These are phyloP conservation scores for Choloepus hoffmanni DNA, from an alignment of 2,113 vertebrate genomes.

Conservation along the genomic window DNA sequence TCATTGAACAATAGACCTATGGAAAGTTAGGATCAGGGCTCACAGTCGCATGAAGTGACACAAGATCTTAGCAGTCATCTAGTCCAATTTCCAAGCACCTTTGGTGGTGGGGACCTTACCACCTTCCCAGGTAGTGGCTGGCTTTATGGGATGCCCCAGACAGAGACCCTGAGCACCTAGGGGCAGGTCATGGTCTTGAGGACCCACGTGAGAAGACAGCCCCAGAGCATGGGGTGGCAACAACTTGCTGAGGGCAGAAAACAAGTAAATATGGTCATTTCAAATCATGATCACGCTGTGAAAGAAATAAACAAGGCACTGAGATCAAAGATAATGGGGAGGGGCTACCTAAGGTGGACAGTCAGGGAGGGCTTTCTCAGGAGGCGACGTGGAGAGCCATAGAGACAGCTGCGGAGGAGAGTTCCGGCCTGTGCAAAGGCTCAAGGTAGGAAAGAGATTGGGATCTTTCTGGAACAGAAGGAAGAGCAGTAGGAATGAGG, in stretches of 20 bases:
- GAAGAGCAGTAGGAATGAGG: neutral
- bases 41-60: rapidly evolving
- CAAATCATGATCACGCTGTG: neutral
- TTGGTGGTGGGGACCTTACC: neutral
- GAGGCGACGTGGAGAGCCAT: neutral
- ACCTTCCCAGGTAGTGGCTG: neutral
- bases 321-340: neutral
- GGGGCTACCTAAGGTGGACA: neutral
- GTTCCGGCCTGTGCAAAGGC: neutral
- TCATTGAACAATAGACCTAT: neutral
- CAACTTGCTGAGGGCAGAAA: neutral
- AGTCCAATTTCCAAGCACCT: neutral
- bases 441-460: neutral
- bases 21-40: neutral
- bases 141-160: neutral
- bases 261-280: neutral
- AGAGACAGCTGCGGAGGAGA: neutral
- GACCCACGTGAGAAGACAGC: neutral
- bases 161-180: neutral
- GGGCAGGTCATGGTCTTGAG: neutral
- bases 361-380: neutral
- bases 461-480: neutral
- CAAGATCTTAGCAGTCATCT: no score
- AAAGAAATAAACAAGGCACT: neutral
- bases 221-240: neutral